Base-by-base conservation (phyloP, 2,797 vertebrate species). In the Aeoliscus strigatus region DNA sequence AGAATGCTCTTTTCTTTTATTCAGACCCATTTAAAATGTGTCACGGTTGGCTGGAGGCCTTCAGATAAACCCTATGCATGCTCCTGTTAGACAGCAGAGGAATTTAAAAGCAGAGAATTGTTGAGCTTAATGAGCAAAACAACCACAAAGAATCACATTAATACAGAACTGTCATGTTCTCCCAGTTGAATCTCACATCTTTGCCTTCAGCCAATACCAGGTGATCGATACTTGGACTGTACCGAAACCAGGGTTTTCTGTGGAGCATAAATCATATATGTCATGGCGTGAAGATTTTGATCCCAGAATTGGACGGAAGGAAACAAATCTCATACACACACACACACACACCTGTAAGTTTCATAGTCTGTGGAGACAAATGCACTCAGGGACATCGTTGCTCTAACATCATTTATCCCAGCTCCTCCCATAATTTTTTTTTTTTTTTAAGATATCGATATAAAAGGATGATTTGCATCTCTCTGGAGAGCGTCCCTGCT, bases 211-310 rank as follows among this genome's bases (percentile, higher is more conserved):
- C 86, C 81, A 77, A 74, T 79, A 70, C 48, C 29, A 15, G 17
- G 9, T 10, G 39, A 82, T 86, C 79, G 29, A 86, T 82, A 73
- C 49, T 44, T 61, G 60, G 51, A 47, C 62, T 38, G 23, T 24
- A 62, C 61, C 70, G 64, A 75, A 75, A 75, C 56, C 73, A 73
- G 80, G 67, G 70, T 81, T 78, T 84, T 76, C 61, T 60, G 63
- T 42, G 45, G 34, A 56, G 34, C 51, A 82, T 84, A 75, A 80
- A 86, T 83, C 60, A 79, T 81, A 74, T 26, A 83, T 74, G 58
- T 60, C 56, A 59, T 45, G 69, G 59, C 65, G 75, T n/a, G n/a
- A 57, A 77, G 70, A 73, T 79, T 81, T 70, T 80, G 79, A 80
- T 54, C 61, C 41, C 30, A 26, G 34, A 46, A 62, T 27, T 50